Conservation (phyloP, 2,113 vertebrate species). For the Trogon surrucura region DNA sequence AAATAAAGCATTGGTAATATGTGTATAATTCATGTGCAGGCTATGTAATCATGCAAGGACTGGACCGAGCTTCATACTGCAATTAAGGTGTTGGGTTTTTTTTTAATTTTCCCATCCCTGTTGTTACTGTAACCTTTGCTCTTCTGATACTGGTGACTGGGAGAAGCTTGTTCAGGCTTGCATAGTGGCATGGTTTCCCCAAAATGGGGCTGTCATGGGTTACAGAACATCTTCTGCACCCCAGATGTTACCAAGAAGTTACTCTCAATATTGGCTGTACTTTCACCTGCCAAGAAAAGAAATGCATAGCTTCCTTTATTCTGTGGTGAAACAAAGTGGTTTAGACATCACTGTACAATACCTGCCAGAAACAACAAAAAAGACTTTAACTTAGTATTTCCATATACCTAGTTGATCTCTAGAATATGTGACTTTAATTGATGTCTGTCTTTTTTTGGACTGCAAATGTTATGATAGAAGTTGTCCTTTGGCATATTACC, state of each 20-base stretch:
- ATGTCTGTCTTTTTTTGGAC: constrained; percentile 17
- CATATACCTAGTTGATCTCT: constrained; percentile 46
- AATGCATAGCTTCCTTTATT: constrained; percentile 51
- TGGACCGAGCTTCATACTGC: background rate
- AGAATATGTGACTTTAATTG: constrained; percentile 59
- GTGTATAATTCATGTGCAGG: background rate
- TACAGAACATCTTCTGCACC: background rate
- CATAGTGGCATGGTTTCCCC: background rate
- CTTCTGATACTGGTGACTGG: background rate
- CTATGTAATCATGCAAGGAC: background rate
- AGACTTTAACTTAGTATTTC: constrained; percentile 44
- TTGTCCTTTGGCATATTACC: constrained; percentile 5
- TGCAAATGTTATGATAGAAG: constrained; percentile 1
- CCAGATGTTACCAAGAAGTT: background rate
- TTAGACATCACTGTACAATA: constrained; percentile 41
- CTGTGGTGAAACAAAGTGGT: constrained; percentile 46
- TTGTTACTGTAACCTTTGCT: background rate
- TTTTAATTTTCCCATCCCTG: background rate
- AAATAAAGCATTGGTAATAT: background rate
- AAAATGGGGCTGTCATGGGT: background rate
- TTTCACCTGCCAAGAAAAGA: constrained; percentile 53
- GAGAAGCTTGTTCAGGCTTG: constrained; percentile 13
- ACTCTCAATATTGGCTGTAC: constrained; percentile 27
- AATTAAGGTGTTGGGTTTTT: background rate
- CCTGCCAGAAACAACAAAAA: constrained; percentile 57